Percentiles rank a stretch among this genome's conserved stretches.
phyloP scores from a whole-genome alignment of 2,113 vertebrate species.

The Erpornis zantholeuca region DNA sequence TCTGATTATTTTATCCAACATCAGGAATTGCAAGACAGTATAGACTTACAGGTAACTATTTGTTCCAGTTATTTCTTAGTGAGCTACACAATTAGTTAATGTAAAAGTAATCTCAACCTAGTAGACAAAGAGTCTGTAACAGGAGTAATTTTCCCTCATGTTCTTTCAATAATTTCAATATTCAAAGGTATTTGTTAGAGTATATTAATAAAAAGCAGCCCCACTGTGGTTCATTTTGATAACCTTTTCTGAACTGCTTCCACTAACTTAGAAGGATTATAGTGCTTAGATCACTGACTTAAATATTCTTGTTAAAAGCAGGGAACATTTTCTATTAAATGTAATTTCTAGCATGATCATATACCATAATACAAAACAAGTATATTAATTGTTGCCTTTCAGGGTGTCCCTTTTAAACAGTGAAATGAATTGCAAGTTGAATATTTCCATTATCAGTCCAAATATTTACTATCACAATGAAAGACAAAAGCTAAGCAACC shows the following conservation, averaged over 20 bases:
- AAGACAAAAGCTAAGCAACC: not conserved
- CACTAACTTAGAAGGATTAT: not conserved
- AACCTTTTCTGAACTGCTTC: not conserved
- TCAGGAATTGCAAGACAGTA: not conserved
- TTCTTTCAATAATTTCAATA: not conserved
- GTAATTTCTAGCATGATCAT: not conserved
- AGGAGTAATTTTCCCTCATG: not conserved
- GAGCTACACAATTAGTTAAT: not conserved
- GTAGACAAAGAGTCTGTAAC: not conserved
- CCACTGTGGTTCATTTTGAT: not conserved
- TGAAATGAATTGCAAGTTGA: not conserved
- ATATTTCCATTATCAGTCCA: not conserved
- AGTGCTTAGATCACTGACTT: not conserved
- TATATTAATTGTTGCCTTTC: not conserved
- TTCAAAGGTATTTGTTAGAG: not conserved
- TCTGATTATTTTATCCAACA: not conserved
- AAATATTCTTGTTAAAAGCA: not conserved
- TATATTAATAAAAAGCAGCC: not conserved
- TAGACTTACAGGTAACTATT: not conserved
- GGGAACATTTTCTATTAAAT: not conserved
- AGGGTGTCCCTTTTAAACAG: not conserved
- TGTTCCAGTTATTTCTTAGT: not conserved
- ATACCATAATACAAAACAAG: not conserved
- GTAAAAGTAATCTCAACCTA: not conserved
- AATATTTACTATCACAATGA: not conserved